phyloP scores from a whole-genome alignment of 1,140 invertebrate species.

The Drosophila pandora region DNA sequence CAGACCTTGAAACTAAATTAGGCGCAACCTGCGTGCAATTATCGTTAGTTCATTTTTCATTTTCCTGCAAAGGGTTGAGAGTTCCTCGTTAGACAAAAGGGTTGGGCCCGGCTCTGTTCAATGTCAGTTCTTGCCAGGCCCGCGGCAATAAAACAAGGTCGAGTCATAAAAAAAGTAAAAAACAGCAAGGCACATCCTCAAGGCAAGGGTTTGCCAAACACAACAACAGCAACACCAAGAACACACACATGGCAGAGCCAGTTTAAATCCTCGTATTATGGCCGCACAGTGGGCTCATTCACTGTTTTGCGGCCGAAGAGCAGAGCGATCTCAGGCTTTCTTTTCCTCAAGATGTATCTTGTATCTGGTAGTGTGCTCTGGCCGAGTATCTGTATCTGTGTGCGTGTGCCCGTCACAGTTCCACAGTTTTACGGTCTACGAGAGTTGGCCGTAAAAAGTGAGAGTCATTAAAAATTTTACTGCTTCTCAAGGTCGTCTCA shows the following conservation, averaged over 20 bases:
- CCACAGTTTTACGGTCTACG: constrained; percentile 67
- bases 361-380: background rate
- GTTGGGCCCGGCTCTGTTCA: constrained; percentile 47
- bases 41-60: constrained; percentile 72
- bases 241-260: constrained; percentile 22
- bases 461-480: constrained; percentile 84
- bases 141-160: constrained; percentile 63
- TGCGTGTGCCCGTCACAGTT: constrained; percentile 50
- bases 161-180: constrained; percentile 52
- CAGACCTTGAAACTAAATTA: constrained; percentile 77
- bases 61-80: constrained; percentile 62
- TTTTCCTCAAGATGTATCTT: constrained; percentile 37
- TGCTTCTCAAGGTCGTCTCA: constrained; percentile 82
- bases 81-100: constrained; percentile 30
- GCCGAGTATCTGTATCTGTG: background rate
- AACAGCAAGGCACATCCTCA: constrained; percentile 42
- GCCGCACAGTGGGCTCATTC: constrained; percentile 67
- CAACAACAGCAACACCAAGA: background rate
- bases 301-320: constrained; percentile 54
- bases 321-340: constrained; percentile 55
- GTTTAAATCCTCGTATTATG: constrained; percentile 64
- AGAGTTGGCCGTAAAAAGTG: constrained; percentile 80
- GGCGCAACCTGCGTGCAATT: constrained; percentile 76
- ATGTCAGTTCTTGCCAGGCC: constrained; percentile 50
- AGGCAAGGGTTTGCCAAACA: constrained; percentile 38